Evolutionary conservation across 1,140 invertebrate genomes (phyloP), one percentile per base, ranked within the genome.

Genomic region (Drosophila orena): DNA sequence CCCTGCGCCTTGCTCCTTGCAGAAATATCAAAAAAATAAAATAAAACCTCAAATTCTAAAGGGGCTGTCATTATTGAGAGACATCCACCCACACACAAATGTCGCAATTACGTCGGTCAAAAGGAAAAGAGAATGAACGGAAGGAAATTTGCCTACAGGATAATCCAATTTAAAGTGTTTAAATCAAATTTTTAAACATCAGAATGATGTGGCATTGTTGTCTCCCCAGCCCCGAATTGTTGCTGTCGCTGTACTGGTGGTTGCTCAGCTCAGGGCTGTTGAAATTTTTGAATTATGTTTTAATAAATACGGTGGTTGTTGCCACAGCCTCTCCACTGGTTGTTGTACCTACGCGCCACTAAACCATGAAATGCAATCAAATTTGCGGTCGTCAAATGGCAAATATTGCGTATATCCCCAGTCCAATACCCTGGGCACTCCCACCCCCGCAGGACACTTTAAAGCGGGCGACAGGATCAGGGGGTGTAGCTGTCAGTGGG

Each of bases 161-260:
- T 91, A 91, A 91, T 91, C 89, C 89, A 91, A 91, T 91, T 91
- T 91, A 91, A 91, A 91, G 89, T 89, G 89, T 89, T 91, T 91
- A 91, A 91, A 91, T 91, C 83, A 91, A 91, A 91, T 91, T 91
- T 66, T 89, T 65, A 77, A 91, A 81, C 77, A 90, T 66, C 81
- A 77, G 71, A 84, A 79, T 60, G 79, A 83, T 61, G 49, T 84
- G 79, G 49, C 79, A 83, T 88, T 88, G 76, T 88, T 49, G 55
- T 69, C 38, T 55, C 62, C 47, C 49, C 30, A 2, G 35, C 50
- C 30, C 4, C 34, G 46, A 53, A 44, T 44, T 10, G 17, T 43
- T 43, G 40, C 1, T 17, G n/a, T 42, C 6, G 57, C 66, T 60
- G 30, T 35, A 35, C 30, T 40, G 55, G 74, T 64, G 62, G 62